Percentiles rank a stretch among this genome's conserved stretches.
These are phyloP conservation scores for Pseudomugil gertrudae DNA, from an alignment of 2,797 vertebrate species.

Conservation along the genomic window DNA sequence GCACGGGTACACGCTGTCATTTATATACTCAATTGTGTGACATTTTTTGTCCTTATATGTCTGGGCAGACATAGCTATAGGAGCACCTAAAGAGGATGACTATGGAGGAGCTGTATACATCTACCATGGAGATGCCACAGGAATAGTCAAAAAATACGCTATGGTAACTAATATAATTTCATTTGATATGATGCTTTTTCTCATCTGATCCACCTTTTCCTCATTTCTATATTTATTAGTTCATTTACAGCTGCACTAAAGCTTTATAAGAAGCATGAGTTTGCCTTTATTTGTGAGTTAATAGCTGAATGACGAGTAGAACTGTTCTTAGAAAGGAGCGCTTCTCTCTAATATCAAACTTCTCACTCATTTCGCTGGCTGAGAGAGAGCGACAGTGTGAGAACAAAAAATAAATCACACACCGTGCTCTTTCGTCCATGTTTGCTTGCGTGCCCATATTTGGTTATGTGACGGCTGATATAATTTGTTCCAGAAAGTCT, in stretches of 20 bases:
- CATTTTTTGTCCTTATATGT: constrained; percentile 28
- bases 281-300: not conserved
- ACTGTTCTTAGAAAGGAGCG: not conserved
- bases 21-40: not conserved
- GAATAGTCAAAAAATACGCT: constrained; percentile 90
- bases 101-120: constrained; percentile 92
- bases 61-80: constrained; percentile 91
- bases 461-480: constrained; percentile 43
- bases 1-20: constrained; percentile 25
- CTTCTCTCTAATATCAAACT: not conserved
- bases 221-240: not conserved
- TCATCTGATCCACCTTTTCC: not conserved
- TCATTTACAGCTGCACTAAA: not conserved
- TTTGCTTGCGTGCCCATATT: constrained; percentile 27
- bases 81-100: constrained; percentile 94
- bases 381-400: not conserved
- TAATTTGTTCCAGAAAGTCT: constrained; percentile 87
- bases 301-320: not conserved
- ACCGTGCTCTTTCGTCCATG: constrained; percentile 22
- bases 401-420: not conserved
- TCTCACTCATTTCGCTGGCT: not conserved
- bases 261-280: not conserved
- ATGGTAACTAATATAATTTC: constrained; percentile 83
- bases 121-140: constrained; percentile 90
- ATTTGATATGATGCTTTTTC: not conserved